phyloP scores from a whole-genome alignment of 2,113 vertebrate genomes.

The Scomber scombrus region DNA sequence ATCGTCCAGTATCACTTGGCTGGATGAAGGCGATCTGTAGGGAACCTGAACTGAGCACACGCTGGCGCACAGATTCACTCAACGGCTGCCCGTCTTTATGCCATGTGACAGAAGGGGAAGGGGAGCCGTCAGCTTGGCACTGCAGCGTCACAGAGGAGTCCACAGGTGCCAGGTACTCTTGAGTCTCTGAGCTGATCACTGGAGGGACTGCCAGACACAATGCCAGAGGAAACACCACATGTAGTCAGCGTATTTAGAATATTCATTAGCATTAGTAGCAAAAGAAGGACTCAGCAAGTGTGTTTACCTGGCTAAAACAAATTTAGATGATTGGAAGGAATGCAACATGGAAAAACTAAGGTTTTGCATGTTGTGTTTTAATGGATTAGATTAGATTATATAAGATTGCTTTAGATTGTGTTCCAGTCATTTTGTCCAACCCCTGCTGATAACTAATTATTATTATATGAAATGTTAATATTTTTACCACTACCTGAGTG shows the following conservation, averaged over 20 bases:
- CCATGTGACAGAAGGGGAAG: slow-evolving; percentile 89
- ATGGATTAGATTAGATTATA: neutral
- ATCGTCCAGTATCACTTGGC: slow-evolving; percentile 87
- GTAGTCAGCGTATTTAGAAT: accelerated
- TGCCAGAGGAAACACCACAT: neutral
- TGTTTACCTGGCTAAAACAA: no score
- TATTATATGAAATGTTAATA: neutral
- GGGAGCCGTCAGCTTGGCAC: slow-evolving; percentile 90
- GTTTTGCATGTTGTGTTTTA: no score
- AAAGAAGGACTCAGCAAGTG: neutral
- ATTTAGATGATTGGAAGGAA: no score
- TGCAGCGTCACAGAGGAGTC: slow-evolving; percentile 90
- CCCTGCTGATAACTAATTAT: neutral
- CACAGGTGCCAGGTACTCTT: slow-evolving; percentile 82
- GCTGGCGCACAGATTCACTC: slow-evolving; percentile 84
- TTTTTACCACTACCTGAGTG: neutral
- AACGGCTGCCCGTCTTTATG: slow-evolving; percentile 89
- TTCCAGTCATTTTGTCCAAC: neutral
- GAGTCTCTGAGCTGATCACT: slow-evolving; percentile 83
- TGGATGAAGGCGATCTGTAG: slow-evolving; percentile 91
- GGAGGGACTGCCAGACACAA: slow-evolving; percentile 89
- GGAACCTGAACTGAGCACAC: slow-evolving; percentile 89
- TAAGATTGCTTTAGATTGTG: neutral
- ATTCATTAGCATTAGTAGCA: neutral
- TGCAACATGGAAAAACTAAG: no score